phyloP scores from a whole-genome alignment of 2,888 invertebrate species.

The Caenorhabditis afra region DNA sequence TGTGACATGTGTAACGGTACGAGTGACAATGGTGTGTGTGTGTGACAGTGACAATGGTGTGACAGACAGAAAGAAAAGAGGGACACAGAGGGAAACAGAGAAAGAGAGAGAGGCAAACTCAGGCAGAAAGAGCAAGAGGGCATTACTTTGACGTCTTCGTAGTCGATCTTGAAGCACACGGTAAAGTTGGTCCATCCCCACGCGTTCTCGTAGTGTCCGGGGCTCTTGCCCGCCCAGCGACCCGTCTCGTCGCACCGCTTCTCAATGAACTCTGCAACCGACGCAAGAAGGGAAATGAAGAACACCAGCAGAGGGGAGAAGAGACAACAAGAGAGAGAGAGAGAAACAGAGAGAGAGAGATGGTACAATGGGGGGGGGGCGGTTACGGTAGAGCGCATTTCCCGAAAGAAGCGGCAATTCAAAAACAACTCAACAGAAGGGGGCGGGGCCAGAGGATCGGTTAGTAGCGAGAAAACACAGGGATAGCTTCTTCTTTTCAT shows the following conservation, averaged over 20 bases:
- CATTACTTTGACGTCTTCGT: slow-evolving; percentile 72
- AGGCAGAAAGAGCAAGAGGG: slow-evolving; percentile 11
- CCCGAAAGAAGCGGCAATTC: too few relatives aligned
- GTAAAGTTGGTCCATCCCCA: slow-evolving; percentile 77
- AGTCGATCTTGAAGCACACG: slow-evolving; percentile 71
- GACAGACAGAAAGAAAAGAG: slow-evolving; percentile 32
- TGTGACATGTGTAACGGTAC: slow-evolving; percentile 20
- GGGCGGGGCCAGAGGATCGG: too few relatives aligned
- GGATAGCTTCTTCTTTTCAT: slow-evolving; percentile 3
- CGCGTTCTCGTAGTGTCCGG: slow-evolving; percentile 69
- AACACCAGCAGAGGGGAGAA: slow-evolving; percentile 19
- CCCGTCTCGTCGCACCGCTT: slow-evolving; percentile 70
- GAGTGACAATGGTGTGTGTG: slow-evolving; percentile 27
- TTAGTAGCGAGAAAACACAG: slow-evolving; percentile 17
- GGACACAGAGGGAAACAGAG: slow-evolving; percentile 34
- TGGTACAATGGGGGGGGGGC: too few relatives aligned
- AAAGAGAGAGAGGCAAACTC: slow-evolving; percentile 36
- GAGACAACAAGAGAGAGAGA: slow-evolving; percentile 8
- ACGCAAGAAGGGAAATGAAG: too few relatives aligned
- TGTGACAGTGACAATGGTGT: slow-evolving; percentile 28
- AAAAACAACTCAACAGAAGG: too few relatives aligned
- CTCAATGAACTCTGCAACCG: slow-evolving; percentile 56
- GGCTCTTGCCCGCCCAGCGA: slow-evolving; percentile 66
- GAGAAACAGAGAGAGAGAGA: neutral
- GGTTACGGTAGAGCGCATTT: too few relatives aligned